These are phyloP conservation scores for Drosophila pseudoobscura DNA, from an alignment of 1,140 invertebrate species.

Conservation along the genomic window DNA sequence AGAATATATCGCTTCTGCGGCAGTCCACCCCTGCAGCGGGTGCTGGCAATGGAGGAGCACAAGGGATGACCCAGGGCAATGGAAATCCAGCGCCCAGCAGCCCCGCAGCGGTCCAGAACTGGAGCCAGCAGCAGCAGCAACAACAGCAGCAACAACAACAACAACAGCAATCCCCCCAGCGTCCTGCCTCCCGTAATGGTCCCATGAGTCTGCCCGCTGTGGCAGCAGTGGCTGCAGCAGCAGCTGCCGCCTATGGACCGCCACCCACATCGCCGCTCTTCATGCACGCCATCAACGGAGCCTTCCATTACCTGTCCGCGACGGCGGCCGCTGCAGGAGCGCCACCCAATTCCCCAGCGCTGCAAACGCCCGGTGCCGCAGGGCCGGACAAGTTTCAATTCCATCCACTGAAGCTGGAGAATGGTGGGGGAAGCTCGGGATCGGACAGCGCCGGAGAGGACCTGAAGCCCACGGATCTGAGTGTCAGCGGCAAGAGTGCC, in stretches of 20 bases:
- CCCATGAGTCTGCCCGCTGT: slow-evolving; percentile 69
- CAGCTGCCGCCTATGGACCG: slow-evolving; percentile 77
- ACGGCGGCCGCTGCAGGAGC: slow-evolving; percentile 57
- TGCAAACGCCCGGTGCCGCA: slow-evolving; percentile 45
- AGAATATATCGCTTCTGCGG: slow-evolving; percentile 94
- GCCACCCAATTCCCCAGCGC: slow-evolving; percentile 75
- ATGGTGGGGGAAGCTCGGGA: slow-evolving; percentile 42
- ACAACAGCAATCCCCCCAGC: slow-evolving; percentile 55
- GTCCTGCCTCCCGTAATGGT: slow-evolving; percentile 58
- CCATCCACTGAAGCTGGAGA: slow-evolving; percentile 75
- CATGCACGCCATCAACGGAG: slow-evolving; percentile 79
- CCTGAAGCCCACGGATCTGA: slow-evolving; percentile 85
- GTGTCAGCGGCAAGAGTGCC: slow-evolving; percentile 75
- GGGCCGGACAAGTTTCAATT: slow-evolving; percentile 75
- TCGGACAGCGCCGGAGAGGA: slow-evolving; percentile 78
- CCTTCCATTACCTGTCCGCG: slow-evolving; percentile 78
- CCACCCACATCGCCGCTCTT: slow-evolving; percentile 81
- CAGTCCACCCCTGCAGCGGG: slow-evolving; percentile 86
- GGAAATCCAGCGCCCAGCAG: slow-evolving; percentile 44
- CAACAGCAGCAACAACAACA: slow-evolving; percentile 61
- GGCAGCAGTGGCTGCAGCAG: slow-evolving; percentile 73
- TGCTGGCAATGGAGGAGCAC: slow-evolving; percentile 13
- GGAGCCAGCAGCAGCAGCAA: slow-evolving; percentile 53
- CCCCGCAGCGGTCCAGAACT: slow-evolving; percentile 41
- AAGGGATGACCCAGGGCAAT: slow-evolving; percentile 19